These are phyloP conservation scores for Pogonocichla stellata DNA, from an alignment of 2,113 vertebrate species.

Conservation along the genomic window DNA sequence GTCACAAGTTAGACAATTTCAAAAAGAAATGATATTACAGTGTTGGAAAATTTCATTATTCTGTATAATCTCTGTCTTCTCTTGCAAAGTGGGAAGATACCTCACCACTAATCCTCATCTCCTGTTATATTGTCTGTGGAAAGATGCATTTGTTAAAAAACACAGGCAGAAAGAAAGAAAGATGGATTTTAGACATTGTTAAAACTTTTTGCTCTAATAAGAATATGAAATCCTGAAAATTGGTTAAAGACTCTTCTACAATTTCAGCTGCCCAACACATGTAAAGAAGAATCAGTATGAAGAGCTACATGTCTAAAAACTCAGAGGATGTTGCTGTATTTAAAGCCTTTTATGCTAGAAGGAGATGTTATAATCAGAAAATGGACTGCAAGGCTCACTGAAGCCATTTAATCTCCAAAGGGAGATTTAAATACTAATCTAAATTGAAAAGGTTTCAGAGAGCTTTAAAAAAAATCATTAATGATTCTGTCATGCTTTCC, in stretches of 20 bases:
- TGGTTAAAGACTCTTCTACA: background rate
- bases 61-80: background rate
- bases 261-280: background rate
- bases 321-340: background rate
- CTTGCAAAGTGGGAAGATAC: background rate
- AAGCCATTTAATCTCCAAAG: constrained; percentile 31
- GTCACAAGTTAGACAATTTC: background rate
- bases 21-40: background rate
- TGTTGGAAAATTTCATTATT: background rate
- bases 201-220: background rate
- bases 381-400: constrained; percentile 41
- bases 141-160: background rate
- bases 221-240: background rate
- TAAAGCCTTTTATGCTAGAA: background rate
- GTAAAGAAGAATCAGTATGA: background rate
- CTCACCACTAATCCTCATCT: background rate
- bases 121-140: background rate
- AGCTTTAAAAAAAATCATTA: constrained; percentile 19
- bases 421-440: constrained; percentile 55
- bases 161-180: background rate
- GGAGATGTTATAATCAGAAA: constrained; percentile 40
- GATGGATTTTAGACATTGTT: background rate
- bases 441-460: constrained; percentile 49
- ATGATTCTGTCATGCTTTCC: background rate
- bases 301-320: background rate